These are phyloP conservation scores for Euura saliciscinereae DNA, from an alignment of 1,140 invertebrate genomes.

Conservation along the genomic window DNA sequence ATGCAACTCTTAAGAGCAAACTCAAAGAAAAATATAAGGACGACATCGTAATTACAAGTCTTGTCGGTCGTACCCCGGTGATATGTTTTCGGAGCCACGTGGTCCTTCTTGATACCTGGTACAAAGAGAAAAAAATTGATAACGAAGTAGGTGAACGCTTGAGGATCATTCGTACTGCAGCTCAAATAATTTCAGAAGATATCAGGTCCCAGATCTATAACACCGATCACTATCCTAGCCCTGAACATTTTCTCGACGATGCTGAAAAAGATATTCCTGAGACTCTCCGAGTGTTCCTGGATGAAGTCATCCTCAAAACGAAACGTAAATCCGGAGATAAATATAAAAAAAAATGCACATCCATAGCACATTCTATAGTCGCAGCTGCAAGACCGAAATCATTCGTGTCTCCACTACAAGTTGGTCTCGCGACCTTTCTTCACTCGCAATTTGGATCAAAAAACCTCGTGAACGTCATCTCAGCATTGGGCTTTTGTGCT, in stretches of 20 bases:
- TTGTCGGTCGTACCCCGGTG: no score
- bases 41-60: no score
- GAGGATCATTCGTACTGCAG: constrained; percentile 29
- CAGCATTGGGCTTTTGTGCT: no score
- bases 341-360: not conserved
- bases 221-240: constrained; percentile 21
- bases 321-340: not conserved
- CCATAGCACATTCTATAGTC: constrained; percentile 20
- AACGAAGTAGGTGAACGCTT: constrained; percentile 24
- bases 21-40: no score
- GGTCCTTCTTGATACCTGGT: not conserved
- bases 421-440: not conserved
- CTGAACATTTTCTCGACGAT: constrained; percentile 26
- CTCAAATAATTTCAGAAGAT: constrained; percentile 33
- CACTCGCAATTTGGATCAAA: no score
- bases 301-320: constrained; percentile 10
- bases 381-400: constrained; percentile 18
- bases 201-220: constrained; percentile 30
- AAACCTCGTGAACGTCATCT: no score
- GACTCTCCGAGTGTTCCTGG: constrained; percentile 18
- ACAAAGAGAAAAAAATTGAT: not conserved
- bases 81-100: no score
- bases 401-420: constrained; percentile 18
- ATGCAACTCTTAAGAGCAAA: no score
- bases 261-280: constrained; percentile 23